Base-by-base conservation (phyloP, 2,888 invertebrate genomes). In the Digitonthophagus gazella region DNA sequence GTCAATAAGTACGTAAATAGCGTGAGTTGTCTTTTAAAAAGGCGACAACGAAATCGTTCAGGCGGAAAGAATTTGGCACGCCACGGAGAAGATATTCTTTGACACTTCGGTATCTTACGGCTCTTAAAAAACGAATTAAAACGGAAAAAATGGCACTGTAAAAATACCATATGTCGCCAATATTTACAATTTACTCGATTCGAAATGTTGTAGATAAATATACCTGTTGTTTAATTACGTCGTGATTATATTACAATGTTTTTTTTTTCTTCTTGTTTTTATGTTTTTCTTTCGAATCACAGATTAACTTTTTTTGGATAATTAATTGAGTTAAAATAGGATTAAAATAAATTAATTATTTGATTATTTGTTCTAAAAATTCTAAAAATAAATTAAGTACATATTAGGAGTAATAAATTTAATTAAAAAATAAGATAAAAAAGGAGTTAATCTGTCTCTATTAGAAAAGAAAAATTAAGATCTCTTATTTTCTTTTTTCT, bases 121-220 rank as follows among this genome's bases (percentile, higher is more conserved):
- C n/a, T n/a, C 6, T 44, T 44, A 44, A 6, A 44, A 44, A 44
- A 44, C n/a, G 11, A 44, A 44, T 44, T 55, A 64, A 54, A 74
- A 74, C 15, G 22, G 22, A 58, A 76, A 75, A 74, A 75, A 76
- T 76, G 76, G 76, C 76, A 76, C 76, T 76, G 76, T 76, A 77
- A 76, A 76, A 77, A 77, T 76, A 77, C 75, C 75, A 72, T 74
- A 72, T 71, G 71, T 70, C 64, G 71, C 66, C n/a, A 69, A 69
- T 74, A 74, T 74, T 67, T 75, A 75, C 74, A 73, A 64, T 67
- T 68, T n/a, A 19, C 64, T 67, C 28, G 28, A 67, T 44, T n/a
- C 28, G 28, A 64, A 61, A 56, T 65, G 20, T 67, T 58, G 71
- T 74, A 72, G 72, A 73, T 73, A 73, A 74, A 74, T 74, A 74